Evolutionary conservation across 2,797 vertebrate species (phyloP).

Genomic region (Phylloscopus collybita): DNA sequence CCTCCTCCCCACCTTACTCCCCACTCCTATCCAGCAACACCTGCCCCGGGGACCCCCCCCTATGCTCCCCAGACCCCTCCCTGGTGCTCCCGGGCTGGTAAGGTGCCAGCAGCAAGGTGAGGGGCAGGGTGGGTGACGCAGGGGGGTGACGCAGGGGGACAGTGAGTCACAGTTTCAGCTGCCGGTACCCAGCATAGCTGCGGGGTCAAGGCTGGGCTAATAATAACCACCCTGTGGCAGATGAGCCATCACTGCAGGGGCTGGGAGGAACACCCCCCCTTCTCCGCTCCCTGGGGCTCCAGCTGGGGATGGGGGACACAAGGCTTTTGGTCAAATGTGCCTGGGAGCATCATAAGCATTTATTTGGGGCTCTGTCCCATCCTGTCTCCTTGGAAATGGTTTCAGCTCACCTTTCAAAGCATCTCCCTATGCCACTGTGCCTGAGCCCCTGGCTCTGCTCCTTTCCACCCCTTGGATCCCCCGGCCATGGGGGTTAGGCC

Average conservation of each 20-base stretch:
- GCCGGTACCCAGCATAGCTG: background rate
- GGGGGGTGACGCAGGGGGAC: background rate
- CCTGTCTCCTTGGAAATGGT: fast-evolving
- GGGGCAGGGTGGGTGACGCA: background rate
- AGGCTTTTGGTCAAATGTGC: background rate
- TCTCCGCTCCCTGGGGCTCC: background rate
- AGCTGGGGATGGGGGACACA: background rate
- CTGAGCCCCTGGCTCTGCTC: background rate
- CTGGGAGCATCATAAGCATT: background rate
- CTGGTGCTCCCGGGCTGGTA: fast-evolving
- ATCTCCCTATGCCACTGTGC: fast-evolving
- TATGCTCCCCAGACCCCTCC: background rate
- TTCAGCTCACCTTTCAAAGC: background rate
- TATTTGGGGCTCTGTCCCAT: background rate
- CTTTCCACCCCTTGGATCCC: fast-evolving
- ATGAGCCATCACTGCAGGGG: background rate
- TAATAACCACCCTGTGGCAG: background rate
- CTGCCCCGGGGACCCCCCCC: background rate
- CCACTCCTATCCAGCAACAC: background rate
- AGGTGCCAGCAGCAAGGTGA: background rate
- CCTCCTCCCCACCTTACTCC: background rate
- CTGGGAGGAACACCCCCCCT: background rate
- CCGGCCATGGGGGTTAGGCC: fast-evolving
- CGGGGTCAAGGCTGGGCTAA: background rate
- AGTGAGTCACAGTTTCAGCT: conserved; percentile 42